Conservation (phyloP, 1,140 invertebrate species). For the Cydia pomonella region DNA sequence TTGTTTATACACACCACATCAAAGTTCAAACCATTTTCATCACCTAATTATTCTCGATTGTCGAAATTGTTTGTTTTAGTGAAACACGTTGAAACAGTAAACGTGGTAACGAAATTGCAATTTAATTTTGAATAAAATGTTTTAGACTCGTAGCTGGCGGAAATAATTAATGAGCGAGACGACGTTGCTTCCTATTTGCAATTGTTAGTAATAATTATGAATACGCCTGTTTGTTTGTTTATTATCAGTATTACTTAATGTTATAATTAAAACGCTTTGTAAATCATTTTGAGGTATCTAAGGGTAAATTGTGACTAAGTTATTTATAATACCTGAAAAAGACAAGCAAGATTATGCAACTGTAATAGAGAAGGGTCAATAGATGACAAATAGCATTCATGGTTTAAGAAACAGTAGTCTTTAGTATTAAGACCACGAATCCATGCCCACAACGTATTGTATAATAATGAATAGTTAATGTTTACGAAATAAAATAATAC, state of each 20-base stretch:
- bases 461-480: no score
- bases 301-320: no score
- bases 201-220: background rate
- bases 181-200: conserved; percentile 3
- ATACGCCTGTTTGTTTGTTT: background rate
- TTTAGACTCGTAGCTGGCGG: conserved; percentile 10
- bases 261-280: background rate
- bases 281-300: no score
- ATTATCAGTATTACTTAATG: background rate
- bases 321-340: no score
- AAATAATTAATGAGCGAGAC: conserved; percentile 31
- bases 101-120: conserved; percentile 24
- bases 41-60: background rate
- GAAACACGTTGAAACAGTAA: background rate
- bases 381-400: no score
- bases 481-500: no score
- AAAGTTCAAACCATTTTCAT: background rate
- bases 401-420: no score
- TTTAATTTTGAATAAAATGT: conserved; percentile 18
- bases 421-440: no score
- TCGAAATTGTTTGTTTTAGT: conserved; percentile 6
- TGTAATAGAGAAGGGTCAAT: no score
- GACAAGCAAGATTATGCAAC: no score
- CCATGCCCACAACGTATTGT: no score
- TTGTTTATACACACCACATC: background rate